phyloP scores from a whole-genome alignment of 37 sponge, comb jelly and placozoan genomes.

The Cliona cf. orientalis region DNA sequence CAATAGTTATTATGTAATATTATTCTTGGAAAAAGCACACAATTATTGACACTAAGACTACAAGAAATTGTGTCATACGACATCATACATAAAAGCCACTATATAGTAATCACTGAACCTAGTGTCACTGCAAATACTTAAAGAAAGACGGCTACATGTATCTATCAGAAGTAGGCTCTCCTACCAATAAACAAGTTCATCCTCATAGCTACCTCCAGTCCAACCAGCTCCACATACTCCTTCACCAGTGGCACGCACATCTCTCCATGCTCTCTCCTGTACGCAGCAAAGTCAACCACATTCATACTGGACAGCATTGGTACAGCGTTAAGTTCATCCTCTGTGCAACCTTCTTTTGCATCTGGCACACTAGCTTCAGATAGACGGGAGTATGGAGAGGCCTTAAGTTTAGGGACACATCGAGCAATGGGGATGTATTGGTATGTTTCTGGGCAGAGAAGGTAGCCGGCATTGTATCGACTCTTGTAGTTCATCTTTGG shows the following conservation, averaged over 20 bases:
- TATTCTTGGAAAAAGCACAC: too few species aligned
- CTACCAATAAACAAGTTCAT: background rate
- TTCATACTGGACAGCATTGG: background rate
- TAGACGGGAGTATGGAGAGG: conserved; percentile 63
- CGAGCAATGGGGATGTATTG: conserved; percentile 64
- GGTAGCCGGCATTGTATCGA: conserved; percentile 49
- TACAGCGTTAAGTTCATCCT: conserved; percentile 12
- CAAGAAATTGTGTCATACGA: too few species aligned
- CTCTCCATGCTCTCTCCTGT: conserved; percentile 8
- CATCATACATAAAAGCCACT: too few species aligned
- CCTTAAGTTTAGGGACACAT: conserved; percentile 53
- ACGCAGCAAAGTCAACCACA: conserved; percentile 6
- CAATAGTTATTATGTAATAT: too few species aligned
- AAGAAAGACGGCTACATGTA: too few species aligned
- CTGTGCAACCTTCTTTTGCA: conserved; percentile 1
- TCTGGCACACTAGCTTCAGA: conserved; percentile 15
- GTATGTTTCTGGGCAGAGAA: conserved; percentile 76
- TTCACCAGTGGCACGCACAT: background rate
- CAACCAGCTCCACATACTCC: conserved; percentile 47
- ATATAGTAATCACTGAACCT: too few species aligned
- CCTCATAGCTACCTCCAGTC: conserved; percentile 13
- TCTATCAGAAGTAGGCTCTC: too few species aligned
- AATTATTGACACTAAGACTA: too few species aligned
- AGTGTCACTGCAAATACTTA: too few species aligned
- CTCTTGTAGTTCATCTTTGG: conserved; percentile 91